Evolutionary conservation across 2,888 invertebrate genomes (phyloP).

Genomic region (Petrolisthes cinctipes): DNA sequence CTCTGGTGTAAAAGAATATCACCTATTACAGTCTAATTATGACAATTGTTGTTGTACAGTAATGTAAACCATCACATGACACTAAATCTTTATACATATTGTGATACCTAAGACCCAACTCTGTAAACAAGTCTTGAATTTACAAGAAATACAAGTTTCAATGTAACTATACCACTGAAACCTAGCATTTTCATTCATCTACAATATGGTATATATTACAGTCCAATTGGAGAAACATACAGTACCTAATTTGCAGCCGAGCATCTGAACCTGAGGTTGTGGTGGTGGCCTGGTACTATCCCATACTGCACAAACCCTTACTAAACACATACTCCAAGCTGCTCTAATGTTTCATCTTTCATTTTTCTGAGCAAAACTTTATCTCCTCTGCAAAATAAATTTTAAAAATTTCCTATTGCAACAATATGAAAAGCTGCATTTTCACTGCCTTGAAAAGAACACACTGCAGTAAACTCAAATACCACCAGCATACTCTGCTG

Average conservation of each 20-base stretch:
- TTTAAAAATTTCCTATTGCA: background rate
- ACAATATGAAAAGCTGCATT: background rate
- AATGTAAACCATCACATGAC: conserved; percentile 24
- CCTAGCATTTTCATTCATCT: conserved; percentile 25
- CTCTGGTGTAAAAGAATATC: conserved; percentile 59
- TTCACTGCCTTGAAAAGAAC: background rate
- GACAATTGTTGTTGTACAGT: conserved; percentile 43
- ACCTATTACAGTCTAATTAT: conserved; percentile 33
- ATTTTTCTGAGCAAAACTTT: background rate
- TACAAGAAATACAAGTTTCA: conserved; percentile 13
- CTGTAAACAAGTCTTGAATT: conserved; percentile 42
- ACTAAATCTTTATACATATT: conserved; percentile 44
- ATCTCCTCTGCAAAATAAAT: background rate
- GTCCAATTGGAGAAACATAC: background rate
- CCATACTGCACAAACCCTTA: background rate
- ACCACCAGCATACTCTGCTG: no score
- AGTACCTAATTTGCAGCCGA: no score
- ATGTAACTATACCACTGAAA: conserved; percentile 11
- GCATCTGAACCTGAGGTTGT: no score
- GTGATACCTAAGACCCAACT: conserved; percentile 35
- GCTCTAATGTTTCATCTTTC: background rate
- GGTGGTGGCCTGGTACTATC: no score
- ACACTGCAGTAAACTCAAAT: background rate
- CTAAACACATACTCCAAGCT: background rate
- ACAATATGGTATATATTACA: background rate